Evolutionary conservation across 2,797 vertebrate genomes (phyloP).

Genomic region (Petrocephalus schoutedeni): DNA sequence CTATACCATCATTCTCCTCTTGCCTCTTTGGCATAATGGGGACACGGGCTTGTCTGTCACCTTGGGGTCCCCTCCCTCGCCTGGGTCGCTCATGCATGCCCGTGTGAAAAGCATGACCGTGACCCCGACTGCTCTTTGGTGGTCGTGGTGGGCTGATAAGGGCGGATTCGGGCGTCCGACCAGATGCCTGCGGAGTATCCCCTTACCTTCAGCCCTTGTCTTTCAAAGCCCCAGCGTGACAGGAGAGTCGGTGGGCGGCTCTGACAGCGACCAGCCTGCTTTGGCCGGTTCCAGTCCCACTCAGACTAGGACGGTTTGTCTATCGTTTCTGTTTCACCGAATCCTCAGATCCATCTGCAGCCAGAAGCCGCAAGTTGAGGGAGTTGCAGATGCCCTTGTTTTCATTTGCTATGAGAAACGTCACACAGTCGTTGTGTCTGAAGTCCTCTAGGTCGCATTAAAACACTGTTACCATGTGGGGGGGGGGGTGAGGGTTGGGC

Average conservation of each 20-base stretch:
- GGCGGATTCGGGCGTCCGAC: not conserved
- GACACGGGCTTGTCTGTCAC: not conserved
- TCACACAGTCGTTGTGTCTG: not conserved
- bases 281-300: not conserved
- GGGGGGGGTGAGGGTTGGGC: not conserved
- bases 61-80: not conserved
- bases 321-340: not conserved
- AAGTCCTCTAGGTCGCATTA: not conserved
- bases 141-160: slow-evolving; percentile 11
- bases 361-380: not conserved
- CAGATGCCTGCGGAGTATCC: not conserved
- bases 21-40: not conserved
- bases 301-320: not conserved
- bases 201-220: not conserved
- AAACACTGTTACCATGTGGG: not conserved
- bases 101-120: not conserved
- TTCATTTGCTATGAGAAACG: not conserved
- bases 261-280: not conserved
- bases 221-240: not conserved
- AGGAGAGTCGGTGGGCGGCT: not conserved
- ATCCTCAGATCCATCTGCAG: not conserved
- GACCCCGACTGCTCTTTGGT: slow-evolving; percentile 14
- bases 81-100: slow-evolving; percentile 12
- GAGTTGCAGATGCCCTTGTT: not conserved
- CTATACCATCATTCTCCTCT: not conserved